phyloP scores from a whole-genome alignment of 2,113 vertebrate genomes.

The Stomatorhinus ivindoensis region DNA sequence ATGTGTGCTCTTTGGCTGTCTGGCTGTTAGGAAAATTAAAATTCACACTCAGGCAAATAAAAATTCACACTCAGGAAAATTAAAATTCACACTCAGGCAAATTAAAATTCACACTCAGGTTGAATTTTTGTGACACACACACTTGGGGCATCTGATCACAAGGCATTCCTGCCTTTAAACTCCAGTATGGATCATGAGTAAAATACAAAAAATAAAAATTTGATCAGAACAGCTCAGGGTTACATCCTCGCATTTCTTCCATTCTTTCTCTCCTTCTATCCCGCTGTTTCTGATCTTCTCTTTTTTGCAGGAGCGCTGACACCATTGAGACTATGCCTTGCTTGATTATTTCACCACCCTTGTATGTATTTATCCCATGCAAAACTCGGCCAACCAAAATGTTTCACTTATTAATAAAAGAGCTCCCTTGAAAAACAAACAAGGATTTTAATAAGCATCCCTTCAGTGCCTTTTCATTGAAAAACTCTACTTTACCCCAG shows the following conservation, averaged over 20 bases:
- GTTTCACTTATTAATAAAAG: not conserved
- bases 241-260: not conserved
- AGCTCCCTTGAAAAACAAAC: not conserved
- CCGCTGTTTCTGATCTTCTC: slow-evolving; percentile 26
- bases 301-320: slow-evolving; percentile 16
- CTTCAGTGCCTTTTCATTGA: not conserved
- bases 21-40: not conserved
- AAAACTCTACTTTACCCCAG: not conserved
- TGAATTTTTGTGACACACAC: not conserved
- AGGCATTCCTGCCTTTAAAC: not conserved
- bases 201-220: not conserved
- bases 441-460: not conserved
- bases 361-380: not conserved
- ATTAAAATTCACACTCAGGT: not conserved
- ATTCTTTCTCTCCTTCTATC: not conserved
- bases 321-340: not conserved
- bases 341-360: not conserved
- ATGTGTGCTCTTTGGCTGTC: not conserved
- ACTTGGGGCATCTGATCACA: not conserved
- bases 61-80: not conserved
- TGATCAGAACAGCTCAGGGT: not conserved
- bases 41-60: not conserved
- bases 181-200: not conserved
- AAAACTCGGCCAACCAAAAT: not conserved
- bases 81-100: not conserved